These are phyloP conservation scores for Zophobas atratus DNA, from an alignment of 1,140 invertebrate species.

Conservation along the genomic window DNA sequence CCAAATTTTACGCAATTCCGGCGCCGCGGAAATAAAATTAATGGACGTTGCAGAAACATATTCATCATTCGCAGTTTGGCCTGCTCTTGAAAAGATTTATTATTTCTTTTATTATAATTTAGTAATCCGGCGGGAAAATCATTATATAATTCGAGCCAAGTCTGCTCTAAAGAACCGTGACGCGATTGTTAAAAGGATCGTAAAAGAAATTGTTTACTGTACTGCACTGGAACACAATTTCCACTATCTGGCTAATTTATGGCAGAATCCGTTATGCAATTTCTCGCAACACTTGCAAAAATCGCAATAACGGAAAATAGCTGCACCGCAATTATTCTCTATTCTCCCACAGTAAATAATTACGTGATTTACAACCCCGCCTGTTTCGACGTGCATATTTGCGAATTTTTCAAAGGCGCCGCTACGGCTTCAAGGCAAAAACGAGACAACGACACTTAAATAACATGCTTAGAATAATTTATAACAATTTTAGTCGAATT, in stretches of 20 bases:
- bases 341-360: conserved; percentile 21
- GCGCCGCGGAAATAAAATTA: conserved; percentile 25
- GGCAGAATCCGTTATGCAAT: conserved; percentile 30
- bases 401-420: too few relatives aligned
- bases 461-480: background rate
- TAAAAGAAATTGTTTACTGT: conserved; percentile 38
- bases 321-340: conserved; percentile 22
- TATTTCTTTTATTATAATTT: conserved; percentile 32
- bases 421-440: background rate
- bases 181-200: conserved; percentile 13
- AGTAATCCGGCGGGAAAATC: conserved; percentile 11
- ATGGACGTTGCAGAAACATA: conserved; percentile 31
- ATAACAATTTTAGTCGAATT: background rate
- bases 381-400: background rate
- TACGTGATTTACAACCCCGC: conserved; percentile 15
- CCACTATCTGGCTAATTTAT: conserved; percentile 35
- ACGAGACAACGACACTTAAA: background rate
- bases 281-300: conserved; percentile 27
- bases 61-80: conserved; percentile 34
- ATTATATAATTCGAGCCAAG: conserved; percentile 38
- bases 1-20: conserved; percentile 2
- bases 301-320: conserved; percentile 26
- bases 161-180: conserved; percentile 26
- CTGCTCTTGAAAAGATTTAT: conserved; percentile 37
- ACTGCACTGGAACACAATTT: conserved; percentile 33